Conservation (phyloP, 2,113 vertebrate species). For the Xenopus laevis region DNA sequence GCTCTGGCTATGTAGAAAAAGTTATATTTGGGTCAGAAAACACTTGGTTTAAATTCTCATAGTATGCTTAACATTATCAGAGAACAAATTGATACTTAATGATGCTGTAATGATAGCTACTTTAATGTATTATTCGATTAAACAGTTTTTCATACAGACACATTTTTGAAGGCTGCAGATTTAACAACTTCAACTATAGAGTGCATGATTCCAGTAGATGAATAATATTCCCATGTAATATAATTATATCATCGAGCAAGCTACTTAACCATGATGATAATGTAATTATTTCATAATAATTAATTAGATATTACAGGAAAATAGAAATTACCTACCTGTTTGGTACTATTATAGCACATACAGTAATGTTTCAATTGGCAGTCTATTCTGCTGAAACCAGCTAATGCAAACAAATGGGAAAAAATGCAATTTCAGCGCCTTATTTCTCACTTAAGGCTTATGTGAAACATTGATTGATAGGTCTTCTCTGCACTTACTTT, state of each 20-base stretch:
- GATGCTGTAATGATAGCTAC: too few species aligned
- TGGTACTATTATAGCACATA: conserved; percentile 27
- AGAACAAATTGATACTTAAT: too few species aligned
- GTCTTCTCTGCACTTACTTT: conserved; percentile 65
- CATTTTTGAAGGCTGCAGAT: neutral
- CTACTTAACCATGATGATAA: conserved; percentile 19
- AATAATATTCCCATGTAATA: conserved; percentile 17
- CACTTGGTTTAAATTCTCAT: too few species aligned
- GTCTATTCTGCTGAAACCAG: conserved; percentile 11
- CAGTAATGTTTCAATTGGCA: conserved; percentile 39
- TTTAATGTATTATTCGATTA: too few species aligned
- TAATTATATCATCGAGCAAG: conserved; percentile 25
- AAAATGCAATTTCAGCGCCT: conserved; percentile 49
- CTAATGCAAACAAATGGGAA: conserved; percentile 51
- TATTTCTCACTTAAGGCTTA: conserved; percentile 67
- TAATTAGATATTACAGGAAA: conserved; percentile 33
- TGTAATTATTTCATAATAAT: conserved; percentile 33
- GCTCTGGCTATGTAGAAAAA: too few species aligned
- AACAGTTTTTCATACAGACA: too few species aligned
- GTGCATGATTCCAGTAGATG: conserved; percentile 4
- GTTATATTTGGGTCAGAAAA: too few species aligned
- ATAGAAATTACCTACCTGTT: conserved; percentile 33
- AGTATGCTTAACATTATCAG: too few species aligned
- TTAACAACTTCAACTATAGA: neutral
- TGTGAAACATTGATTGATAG: conserved; percentile 63